Evolutionary conservation across 2,888 invertebrate genomes (phyloP).

Genomic region (Zygaena filipendulae): DNA sequence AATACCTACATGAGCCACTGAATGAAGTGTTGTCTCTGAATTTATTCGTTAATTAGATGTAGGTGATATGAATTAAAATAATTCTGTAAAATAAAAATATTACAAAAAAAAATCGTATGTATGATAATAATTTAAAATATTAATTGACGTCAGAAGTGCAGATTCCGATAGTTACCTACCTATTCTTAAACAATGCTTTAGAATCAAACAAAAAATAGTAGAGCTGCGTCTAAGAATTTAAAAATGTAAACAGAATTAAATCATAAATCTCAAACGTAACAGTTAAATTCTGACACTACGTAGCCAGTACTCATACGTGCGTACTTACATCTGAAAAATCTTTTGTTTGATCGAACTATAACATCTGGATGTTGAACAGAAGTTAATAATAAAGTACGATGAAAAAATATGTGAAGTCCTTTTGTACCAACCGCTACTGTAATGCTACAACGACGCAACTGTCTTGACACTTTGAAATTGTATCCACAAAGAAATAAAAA

Average conservation of each 20-base stretch:
- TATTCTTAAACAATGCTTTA: too few species aligned
- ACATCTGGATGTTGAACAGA: constrained; percentile 67
- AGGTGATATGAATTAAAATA: too few species aligned
- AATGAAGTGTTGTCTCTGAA: too few species aligned
- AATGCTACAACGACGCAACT: constrained; percentile 26
- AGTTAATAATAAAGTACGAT: constrained; percentile 68
- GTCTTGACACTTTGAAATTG: constrained; percentile 39
- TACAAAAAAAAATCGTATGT: too few species aligned
- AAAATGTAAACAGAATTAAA: constrained; percentile 46
- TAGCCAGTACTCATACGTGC: constrained; percentile 21
- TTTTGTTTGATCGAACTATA: constrained; percentile 64
- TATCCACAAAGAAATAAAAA: not conserved
- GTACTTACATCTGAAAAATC: constrained; percentile 59
- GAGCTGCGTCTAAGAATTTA: too few species aligned
- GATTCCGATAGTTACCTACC: too few species aligned
- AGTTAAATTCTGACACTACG: constrained; percentile 47
- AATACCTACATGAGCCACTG: too few species aligned
- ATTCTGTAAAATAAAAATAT: too few species aligned
- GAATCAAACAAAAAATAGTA: too few species aligned
- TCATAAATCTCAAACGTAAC: constrained; percentile 55
- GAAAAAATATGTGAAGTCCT: constrained; percentile 67
- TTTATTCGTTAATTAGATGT: too few species aligned
- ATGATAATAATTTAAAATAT: too few species aligned
- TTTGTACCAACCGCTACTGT: constrained; percentile 61
- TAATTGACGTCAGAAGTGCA: too few species aligned